phyloP scores from a whole-genome alignment of 2,113 vertebrate species.

The Corythoichthys intestinalis region DNA sequence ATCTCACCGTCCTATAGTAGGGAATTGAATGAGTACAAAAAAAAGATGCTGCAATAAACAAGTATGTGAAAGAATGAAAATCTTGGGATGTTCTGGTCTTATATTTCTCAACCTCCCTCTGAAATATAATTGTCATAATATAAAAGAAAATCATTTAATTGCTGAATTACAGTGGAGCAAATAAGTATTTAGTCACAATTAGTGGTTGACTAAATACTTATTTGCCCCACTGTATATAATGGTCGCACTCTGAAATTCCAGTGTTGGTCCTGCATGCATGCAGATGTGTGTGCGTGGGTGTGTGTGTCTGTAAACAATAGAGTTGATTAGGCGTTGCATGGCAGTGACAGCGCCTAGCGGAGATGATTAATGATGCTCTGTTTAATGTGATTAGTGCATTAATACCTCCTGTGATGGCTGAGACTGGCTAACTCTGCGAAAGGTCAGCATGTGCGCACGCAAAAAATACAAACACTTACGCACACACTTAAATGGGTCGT shows the following conservation, averaged over 20 bases:
- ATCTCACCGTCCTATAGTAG: constrained; percentile 67
- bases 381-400: constrained; percentile 74
- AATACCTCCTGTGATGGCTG: constrained; percentile 70
- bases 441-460: constrained; percentile 48
- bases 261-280: constrained; percentile 1
- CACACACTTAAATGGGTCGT: constrained; percentile 30
- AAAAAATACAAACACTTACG: not conserved
- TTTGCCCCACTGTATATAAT: not conserved
- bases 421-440: constrained; percentile 60
- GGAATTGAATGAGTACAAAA: constrained; percentile 56
- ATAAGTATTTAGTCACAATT: no score
- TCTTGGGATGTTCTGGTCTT: no score
- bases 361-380: constrained; percentile 72
- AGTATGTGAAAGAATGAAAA: constrained; percentile 55
- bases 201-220: not conserved
- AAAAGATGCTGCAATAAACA: constrained; percentile 68
- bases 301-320: constrained; percentile 66
- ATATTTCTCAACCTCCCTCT: no score
- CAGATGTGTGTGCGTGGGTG: constrained; percentile 32
- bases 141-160: no score
- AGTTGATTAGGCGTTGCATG: constrained; percentile 70
- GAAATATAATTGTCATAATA: no score
- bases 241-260: not conserved
- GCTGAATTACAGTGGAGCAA: no score
- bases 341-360: constrained; percentile 68